Conservation (phyloP, 2,888 invertebrate genomes). For the Andrena bucephala region DNA sequence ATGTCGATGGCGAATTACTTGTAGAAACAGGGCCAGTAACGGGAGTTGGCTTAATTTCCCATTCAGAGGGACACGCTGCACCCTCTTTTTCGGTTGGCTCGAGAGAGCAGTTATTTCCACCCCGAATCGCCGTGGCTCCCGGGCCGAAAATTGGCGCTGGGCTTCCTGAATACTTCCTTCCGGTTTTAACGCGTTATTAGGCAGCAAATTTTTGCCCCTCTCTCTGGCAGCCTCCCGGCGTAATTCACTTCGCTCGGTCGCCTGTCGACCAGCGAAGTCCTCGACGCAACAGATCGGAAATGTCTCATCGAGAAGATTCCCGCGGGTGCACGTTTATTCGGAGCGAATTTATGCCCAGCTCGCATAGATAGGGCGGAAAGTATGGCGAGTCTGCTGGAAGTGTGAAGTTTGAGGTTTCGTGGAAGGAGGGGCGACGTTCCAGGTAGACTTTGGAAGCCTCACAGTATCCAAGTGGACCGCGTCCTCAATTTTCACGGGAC, state of each 20-base stretch:
- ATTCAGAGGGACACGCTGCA: conserved; percentile 11
- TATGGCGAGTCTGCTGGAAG: too few relatives aligned
- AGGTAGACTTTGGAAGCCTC: not conserved
- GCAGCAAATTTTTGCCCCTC: conserved; percentile 23
- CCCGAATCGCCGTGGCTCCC: conserved; percentile 23
- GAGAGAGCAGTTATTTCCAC: conserved; percentile 33
- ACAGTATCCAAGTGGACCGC: not conserved
- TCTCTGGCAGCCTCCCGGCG: conserved; percentile 12
- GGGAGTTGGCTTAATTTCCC: conserved; percentile 27
- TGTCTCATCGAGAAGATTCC: not conserved
- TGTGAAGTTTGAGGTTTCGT: too few relatives aligned
- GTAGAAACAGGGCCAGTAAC: not conserved
- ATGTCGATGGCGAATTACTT: not conserved
- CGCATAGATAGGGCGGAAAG: too few relatives aligned
- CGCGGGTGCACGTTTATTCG: not conserved
- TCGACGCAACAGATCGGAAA: conserved; percentile 31
- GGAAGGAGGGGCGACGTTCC: too few relatives aligned
- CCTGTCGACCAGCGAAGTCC: not conserved
- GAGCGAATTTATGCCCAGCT: not conserved
- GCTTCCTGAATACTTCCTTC: conserved; percentile 55
- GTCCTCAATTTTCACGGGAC: conserved; percentile 26
- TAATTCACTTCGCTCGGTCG: conserved; percentile 32
- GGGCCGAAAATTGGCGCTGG: conserved; percentile 39
- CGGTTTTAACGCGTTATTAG: conserved; percentile 57
- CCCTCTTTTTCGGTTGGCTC: conserved; percentile 18